Evolutionary conservation across 2,113 vertebrate genomes (phyloP).

Genomic region (Lutjanus erythropterus): DNA sequence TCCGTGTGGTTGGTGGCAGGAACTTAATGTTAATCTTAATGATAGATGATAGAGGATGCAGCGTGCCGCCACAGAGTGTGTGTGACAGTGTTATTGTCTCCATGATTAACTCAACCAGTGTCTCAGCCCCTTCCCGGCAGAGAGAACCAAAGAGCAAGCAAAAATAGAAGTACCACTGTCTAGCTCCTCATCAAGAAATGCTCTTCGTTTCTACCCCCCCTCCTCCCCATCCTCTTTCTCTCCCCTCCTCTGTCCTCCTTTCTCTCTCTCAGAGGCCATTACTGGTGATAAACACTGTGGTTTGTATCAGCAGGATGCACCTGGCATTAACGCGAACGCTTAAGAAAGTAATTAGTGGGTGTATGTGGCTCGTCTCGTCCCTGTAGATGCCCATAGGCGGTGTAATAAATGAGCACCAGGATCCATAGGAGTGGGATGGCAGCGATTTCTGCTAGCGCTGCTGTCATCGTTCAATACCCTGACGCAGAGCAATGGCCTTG

Average conservation of each 20-base stretch:
- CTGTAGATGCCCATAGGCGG: slow-evolving; percentile 74
- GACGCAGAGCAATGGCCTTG: slow-evolving; percentile 74
- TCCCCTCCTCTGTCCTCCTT: slow-evolving; percentile 1
- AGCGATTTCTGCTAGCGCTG: slow-evolving; percentile 60
- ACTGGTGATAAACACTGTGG: slow-evolving; percentile 80
- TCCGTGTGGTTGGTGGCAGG: slow-evolving; percentile 41
- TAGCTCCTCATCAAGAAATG: slow-evolving; percentile 68
- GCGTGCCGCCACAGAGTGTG: slow-evolving; percentile 52
- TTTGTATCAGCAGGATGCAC: slow-evolving; percentile 84
- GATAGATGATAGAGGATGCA: slow-evolving; percentile 72
- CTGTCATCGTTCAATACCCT: slow-evolving; percentile 74
- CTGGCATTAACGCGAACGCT: slow-evolving; percentile 80
- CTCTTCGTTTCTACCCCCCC: slow-evolving; percentile 43
- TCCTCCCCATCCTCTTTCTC: neutral
- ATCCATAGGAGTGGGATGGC: slow-evolving; percentile 73
- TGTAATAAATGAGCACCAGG: slow-evolving; percentile 71
- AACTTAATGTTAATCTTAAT: slow-evolving; percentile 80
- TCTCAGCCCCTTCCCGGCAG: slow-evolving; percentile 49
- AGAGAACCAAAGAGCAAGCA: slow-evolving; percentile 49
- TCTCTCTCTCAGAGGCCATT: slow-evolving; percentile 72
- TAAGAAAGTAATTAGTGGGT: slow-evolving; percentile 83
- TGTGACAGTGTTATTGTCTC: slow-evolving; percentile 77
- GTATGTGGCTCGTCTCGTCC: slow-evolving; percentile 68
- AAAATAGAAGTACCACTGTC: slow-evolving; percentile 62
- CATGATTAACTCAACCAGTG: slow-evolving; percentile 72